A percentile compares a stretch with the other conserved stretches of the same genome.
phyloP scores from a whole-genome alignment of 2,113 vertebrate genomes.

The Procavia capensis region DNA sequence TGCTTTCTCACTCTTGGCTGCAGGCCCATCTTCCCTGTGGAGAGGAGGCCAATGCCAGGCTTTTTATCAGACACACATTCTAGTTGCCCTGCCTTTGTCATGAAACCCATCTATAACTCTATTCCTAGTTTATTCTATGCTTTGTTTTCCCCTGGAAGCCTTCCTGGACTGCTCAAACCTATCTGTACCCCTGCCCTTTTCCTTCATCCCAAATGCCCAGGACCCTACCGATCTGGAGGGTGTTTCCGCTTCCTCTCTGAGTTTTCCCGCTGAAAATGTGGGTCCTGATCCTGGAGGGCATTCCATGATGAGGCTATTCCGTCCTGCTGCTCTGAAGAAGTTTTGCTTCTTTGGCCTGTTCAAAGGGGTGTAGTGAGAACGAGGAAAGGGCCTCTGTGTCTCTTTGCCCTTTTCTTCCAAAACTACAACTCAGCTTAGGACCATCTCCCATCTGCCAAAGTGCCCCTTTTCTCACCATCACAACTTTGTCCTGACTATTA shows the following conservation, averaged over 20 bases:
- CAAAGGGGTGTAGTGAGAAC: not conserved
- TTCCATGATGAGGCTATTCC: constrained; percentile 1
- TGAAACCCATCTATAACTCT: not conserved
- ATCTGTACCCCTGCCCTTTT: not conserved
- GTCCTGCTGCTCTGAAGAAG: not conserved
- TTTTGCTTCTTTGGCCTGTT: constrained; percentile 54
- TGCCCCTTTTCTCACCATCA: not conserved
- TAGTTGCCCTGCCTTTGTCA: not conserved
- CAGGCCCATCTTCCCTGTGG: constrained; percentile 47
- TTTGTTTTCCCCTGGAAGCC: not conserved
- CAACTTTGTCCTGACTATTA: not conserved
- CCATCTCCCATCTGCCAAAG: not conserved
- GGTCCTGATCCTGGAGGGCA: constrained; percentile 5
- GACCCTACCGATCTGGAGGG: constrained; percentile 31
- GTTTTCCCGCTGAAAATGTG: not conserved
- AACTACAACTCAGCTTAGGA: not conserved
- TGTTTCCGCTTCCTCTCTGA: constrained; percentile 66
- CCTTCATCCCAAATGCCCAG: not conserved
- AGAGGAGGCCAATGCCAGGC: not conserved
- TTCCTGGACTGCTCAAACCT: constrained; percentile 11
- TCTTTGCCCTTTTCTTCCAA: not conserved
- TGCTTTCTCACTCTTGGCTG: constrained; percentile 68
- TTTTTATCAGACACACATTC: not conserved
- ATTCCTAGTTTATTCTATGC: not conserved
- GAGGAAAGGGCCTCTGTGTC: not conserved